These are phyloP conservation scores for Pagetopsis macropterus DNA, from an alignment of 2,797 vertebrate species.

Conservation along the genomic window DNA sequence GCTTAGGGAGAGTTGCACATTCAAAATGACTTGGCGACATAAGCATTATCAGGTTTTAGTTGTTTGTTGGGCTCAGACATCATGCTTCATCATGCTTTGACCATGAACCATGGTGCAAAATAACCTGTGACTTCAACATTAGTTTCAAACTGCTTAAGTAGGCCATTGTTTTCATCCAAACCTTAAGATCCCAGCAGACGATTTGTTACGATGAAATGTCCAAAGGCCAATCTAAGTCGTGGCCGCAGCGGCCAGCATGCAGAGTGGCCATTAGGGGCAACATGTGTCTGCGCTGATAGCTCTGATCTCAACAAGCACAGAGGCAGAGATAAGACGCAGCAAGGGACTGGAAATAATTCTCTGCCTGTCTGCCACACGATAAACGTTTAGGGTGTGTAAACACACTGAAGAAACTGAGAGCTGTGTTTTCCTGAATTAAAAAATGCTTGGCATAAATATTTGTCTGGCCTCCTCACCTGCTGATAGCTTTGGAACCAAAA, in stretches of 20 bases:
- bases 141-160: neutral
- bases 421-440: conserved; percentile 25
- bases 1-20: neutral
- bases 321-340: conserved; percentile 58
- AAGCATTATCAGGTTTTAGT: neutral
- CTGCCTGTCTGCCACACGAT: conserved; percentile 59
- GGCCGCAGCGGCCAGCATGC: neutral
- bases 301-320: conserved; percentile 24
- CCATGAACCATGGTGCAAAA: too few species aligned
- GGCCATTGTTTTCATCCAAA: neutral
- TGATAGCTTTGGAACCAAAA: neutral
- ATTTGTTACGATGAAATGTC: neutral
- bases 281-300: conserved; percentile 65
- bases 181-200: neutral
- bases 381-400: conserved; percentile 70
- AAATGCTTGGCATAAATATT: neutral
- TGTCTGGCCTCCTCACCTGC: neutral
- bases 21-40: too few species aligned
- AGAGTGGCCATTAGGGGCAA: conserved; percentile 12
- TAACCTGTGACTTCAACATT: neutral
- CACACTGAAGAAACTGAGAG: conserved; percentile 22
- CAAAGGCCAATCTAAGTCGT: neutral
- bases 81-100: too few species aligned
- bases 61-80: neutral
- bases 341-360: conserved; percentile 44